These are phyloP conservation scores for Plebejus anna DNA, from an alignment of 2,888 invertebrate genomes.

Conservation along the genomic window DNA sequence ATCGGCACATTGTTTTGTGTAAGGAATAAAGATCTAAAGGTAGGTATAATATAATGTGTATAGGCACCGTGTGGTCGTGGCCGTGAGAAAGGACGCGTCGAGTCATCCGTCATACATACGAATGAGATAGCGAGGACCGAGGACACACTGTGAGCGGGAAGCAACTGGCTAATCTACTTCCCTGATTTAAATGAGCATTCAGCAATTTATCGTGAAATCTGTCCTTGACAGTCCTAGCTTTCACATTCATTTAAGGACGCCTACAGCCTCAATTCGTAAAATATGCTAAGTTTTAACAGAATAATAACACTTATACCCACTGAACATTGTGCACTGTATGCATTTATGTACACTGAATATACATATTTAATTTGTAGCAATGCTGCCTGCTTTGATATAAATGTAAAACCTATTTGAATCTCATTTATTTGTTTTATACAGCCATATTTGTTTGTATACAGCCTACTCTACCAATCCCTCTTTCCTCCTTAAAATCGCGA, in stretches of 20 bases:
- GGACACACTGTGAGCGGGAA: constrained; percentile 21
- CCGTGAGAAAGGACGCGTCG: constrained; percentile 45
- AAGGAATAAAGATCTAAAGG: constrained; percentile 26
- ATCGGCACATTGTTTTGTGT: neutral
- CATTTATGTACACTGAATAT: no score
- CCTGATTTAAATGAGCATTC: neutral
- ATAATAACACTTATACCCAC: no score
- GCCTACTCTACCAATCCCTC: neutral
- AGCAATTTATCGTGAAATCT: neutral
- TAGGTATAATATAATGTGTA: constrained; percentile 29
- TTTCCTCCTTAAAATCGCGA: neutral
- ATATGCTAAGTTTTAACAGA: neutral
- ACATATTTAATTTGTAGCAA: no score
- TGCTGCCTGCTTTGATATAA: no score
- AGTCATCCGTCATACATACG: constrained; percentile 43
- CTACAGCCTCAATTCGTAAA: neutral
- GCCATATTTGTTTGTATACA: neutral
- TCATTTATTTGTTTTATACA: no score
- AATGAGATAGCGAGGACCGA: constrained; percentile 36
- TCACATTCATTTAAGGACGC: neutral
- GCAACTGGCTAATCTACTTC: neutral
- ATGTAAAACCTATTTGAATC: no score
- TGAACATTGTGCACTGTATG: no score
- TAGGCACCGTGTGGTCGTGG: constrained; percentile 34
- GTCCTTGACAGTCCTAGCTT: neutral